Percentiles rank a stretch among this genome's conserved stretches.
Evolutionary conservation across 2,888 invertebrate species (phyloP).

Genomic region (Heterodera filipjevi): DNA sequence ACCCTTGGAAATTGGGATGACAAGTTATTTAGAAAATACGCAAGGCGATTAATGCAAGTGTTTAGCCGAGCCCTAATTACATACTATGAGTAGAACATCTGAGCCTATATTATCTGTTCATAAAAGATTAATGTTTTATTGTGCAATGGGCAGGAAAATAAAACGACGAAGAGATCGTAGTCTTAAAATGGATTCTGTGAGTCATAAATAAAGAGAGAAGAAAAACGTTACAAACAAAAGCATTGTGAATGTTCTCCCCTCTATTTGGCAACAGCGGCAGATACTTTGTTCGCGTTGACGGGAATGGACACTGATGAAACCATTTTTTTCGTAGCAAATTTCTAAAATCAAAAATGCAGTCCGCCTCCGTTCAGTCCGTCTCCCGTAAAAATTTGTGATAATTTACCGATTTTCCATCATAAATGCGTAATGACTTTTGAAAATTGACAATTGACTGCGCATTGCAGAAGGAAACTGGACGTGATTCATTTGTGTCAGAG

Average conservation of each 20-base stretch:
- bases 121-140: too few species aligned
- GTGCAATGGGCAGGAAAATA: too few species aligned
- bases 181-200: background rate
- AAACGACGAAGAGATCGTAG: background rate
- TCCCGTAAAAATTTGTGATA: background rate
- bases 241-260: background rate
- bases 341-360: background rate
- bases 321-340: background rate
- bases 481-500: background rate
- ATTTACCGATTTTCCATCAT: background rate
- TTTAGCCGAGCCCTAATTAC: too few species aligned
- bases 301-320: background rate
- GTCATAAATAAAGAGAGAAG: background rate
- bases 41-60: too few species aligned
- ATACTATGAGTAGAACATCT: too few species aligned
- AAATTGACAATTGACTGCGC: background rate
- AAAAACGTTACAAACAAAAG: background rate
- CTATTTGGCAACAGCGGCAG: background rate
- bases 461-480: background rate
- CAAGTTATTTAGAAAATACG: too few species aligned
- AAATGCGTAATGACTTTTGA: background rate
- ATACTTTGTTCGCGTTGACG: background rate
- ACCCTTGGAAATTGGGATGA: too few species aligned
- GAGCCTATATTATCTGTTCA: too few species aligned
- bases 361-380: background rate